These are phyloP conservation scores for Dicrostonyx torquatus DNA, from an alignment of 2,797 vertebrate genomes.

Conservation along the genomic window DNA sequence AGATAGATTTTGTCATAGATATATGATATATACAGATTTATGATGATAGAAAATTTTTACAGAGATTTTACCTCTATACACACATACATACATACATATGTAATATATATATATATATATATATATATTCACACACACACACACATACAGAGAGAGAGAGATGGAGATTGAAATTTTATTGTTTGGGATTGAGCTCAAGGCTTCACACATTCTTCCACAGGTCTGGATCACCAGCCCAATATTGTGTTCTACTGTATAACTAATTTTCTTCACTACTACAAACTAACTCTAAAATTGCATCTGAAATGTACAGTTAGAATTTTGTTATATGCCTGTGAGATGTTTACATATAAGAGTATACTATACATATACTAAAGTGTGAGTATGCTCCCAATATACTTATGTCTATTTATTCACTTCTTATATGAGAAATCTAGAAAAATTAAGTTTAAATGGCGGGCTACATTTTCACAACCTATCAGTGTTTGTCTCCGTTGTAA, in stretches of 20 bases:
- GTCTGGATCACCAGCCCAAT: neutral
- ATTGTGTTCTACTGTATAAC: neutral
- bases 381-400: neutral
- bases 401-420: neutral
- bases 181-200: neutral
- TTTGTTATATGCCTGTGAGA: neutral
- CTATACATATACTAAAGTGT: neutral
- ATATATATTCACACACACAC: no score
- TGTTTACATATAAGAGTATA: neutral
- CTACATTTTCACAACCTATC: slow-evolving; percentile 49
- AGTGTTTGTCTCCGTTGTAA: neutral
- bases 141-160: no score
- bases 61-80: neutral
- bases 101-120: neutral
- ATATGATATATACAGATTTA: neutral
- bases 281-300: slow-evolving; percentile 6
- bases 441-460: neutral
- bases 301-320: neutral
- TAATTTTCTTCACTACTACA: neutral
- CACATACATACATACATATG: neutral
- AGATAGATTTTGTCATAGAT: no score
- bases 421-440: neutral
- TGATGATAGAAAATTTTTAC: neutral
- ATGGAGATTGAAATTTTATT: neutral
- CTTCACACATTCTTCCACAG: neutral